Evolutionary conservation across 1,140 invertebrate genomes (phyloP).

Genomic region (Aethina tumida): DNA sequence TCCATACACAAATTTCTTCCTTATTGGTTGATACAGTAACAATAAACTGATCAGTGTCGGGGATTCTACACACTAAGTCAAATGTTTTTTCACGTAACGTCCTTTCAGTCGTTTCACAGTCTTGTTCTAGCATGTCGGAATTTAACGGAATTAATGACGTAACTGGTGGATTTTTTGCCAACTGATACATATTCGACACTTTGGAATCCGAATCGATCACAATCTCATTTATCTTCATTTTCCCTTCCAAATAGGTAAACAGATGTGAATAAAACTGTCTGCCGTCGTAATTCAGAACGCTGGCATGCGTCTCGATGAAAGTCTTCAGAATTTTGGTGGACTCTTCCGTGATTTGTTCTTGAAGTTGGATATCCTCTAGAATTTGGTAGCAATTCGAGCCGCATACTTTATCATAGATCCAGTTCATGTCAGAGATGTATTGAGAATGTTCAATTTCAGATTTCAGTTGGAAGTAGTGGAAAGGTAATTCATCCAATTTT

Average conservation of each 20-base stretch:
- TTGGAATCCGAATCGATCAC: constrained; percentile 17
- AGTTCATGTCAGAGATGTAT: constrained; percentile 53
- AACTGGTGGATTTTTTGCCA: constrained; percentile 40
- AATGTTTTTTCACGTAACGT: constrained; percentile 28
- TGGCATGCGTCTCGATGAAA: constrained; percentile 53
- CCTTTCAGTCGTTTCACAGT: constrained; percentile 21
- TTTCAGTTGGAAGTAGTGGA: constrained; percentile 43
- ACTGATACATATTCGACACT: constrained; percentile 36
- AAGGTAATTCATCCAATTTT: constrained; percentile 73
- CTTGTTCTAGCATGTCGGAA: constrained; percentile 21
- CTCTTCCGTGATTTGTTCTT: constrained; percentile 38
- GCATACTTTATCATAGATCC: constrained; percentile 66
- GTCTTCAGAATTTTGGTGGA: constrained; percentile 52
- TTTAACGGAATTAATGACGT: constrained; percentile 43
- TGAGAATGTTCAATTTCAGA: constrained; percentile 30
- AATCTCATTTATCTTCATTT: constrained; percentile 30
- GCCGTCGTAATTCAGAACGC: constrained; percentile 61
- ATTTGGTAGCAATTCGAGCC: constrained; percentile 54
- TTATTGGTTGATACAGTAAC: constrained; percentile 60
- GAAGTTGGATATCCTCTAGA: constrained; percentile 53
- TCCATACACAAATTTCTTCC: constrained; percentile 73
- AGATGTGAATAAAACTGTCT: constrained; percentile 64
- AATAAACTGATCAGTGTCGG: constrained; percentile 51
- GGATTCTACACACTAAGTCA: constrained; percentile 47
- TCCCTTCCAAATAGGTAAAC: constrained; percentile 44